A percentile compares a stretch with the other conserved stretches of the same genome.
Conservation (phyloP, 2,113 vertebrate genomes). For the rat (Rattus norvegicus) region DNA sequence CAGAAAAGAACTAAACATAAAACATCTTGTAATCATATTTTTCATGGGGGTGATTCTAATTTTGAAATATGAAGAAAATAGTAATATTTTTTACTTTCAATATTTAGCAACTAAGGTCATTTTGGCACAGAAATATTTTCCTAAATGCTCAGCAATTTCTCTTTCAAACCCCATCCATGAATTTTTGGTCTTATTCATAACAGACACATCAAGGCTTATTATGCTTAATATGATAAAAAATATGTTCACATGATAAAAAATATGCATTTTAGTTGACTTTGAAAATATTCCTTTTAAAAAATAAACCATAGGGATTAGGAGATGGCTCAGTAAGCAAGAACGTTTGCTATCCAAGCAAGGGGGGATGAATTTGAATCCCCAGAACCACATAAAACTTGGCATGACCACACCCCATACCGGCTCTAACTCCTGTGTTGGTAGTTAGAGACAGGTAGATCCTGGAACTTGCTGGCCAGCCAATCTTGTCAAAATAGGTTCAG, state of each 20-base stretch:
- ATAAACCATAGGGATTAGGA: background rate
- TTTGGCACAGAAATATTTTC: conserved; percentile 28
- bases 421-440: background rate
- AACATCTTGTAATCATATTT: background rate
- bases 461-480: background rate
- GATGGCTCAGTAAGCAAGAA: background rate
- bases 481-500: background rate
- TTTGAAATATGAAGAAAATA: conserved; percentile 49
- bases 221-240: conserved; percentile 1
- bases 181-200: conserved; percentile 42
- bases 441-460: background rate
- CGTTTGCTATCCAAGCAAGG: background rate
- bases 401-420: too few species aligned
- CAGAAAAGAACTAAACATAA: conserved; percentile 52
- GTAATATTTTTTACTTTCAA: conserved; percentile 9
- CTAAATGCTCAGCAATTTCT: conserved; percentile 49
- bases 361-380: background rate
- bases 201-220: conserved; percentile 18
- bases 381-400: background rate
- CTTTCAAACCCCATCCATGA: background rate
- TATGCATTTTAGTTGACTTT: conserved; percentile 32
- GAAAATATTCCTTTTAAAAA: conserved; percentile 61
- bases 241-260: conserved; percentile 41
- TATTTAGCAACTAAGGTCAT: conserved; percentile 53
- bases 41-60: conserved; percentile 17